A percentile compares a stretch with the other conserved stretches of the same genome.
Conservation (phyloP, 2,888 invertebrate species). For the Zaprionus bogoriensis region DNA sequence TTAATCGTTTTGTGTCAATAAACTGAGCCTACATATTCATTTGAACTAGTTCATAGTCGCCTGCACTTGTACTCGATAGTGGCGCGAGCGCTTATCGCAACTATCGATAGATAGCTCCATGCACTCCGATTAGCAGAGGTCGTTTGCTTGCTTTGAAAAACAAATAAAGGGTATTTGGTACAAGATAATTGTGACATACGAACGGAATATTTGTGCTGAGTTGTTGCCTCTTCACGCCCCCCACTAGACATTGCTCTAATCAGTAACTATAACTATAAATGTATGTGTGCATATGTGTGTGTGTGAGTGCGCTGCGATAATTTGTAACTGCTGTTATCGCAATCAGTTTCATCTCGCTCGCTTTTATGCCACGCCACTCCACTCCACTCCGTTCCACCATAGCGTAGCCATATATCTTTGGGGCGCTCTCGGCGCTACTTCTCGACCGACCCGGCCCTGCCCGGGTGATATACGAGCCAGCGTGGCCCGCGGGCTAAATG, state of each 20-base stretch:
- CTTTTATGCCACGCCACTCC: slow-evolving; percentile 1
- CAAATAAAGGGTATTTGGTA: background rate
- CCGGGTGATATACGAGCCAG: slow-evolving; percentile 45
- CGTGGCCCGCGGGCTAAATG: slow-evolving; percentile 44
- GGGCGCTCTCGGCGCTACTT: slow-evolving; percentile 15
- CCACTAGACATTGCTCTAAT: background rate
- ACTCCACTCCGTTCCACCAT: no score
- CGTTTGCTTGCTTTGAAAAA: background rate
- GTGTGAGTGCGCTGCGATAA: slow-evolving; percentile 26
- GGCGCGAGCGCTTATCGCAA: background rate
- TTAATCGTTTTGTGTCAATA: no score
- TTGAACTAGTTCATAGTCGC: no score
- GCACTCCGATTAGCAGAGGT: background rate
- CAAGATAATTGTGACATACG: background rate
- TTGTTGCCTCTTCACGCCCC: background rate
- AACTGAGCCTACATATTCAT: no score
- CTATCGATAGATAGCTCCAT: background rate
- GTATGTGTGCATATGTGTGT: background rate
- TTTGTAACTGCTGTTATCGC: slow-evolving; percentile 47
- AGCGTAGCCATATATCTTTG: slow-evolving; percentile 20
- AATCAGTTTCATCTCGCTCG: slow-evolving; percentile 16
- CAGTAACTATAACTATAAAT: background rate
- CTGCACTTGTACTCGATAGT: background rate
- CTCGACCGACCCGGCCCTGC: background rate
- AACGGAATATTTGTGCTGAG: no score